A percentile compares a stretch with the other conserved stretches of the same genome.
phyloP scores from a whole-genome alignment of 2,113 vertebrate species.

The Madoqua kirkii region DNA sequence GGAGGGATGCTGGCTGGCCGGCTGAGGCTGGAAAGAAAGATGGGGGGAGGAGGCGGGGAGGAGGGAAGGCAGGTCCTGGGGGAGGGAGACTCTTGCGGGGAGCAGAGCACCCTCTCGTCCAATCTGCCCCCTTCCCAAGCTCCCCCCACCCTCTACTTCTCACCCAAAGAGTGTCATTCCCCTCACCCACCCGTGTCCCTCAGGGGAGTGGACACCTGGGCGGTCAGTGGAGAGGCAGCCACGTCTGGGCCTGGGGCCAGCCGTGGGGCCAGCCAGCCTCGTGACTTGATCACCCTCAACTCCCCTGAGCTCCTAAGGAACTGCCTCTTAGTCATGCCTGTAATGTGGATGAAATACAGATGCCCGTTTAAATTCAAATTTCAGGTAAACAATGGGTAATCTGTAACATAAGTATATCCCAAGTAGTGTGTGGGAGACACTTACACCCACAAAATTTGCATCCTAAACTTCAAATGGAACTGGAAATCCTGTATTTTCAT shows the following conservation, averaged over 20 bases:
- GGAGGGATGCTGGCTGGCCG: background rate
- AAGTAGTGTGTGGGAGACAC: rapidly evolving
- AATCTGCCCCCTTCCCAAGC: background rate
- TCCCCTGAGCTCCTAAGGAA: background rate
- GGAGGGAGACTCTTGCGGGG: background rate
- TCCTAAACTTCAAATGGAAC: background rate
- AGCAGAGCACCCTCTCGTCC: background rate
- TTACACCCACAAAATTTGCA: background rate
- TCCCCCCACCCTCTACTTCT: background rate
- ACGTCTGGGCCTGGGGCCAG: background rate
- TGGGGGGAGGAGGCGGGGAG: rapidly evolving
- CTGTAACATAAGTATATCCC: background rate
- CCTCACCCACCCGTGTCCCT: background rate
- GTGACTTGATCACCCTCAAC: no score
- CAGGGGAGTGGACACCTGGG: background rate
- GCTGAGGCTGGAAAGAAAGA: background rate
- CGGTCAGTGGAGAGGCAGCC: background rate
- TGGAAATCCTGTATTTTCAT: background rate
- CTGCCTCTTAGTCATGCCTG: background rate
- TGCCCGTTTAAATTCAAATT: background rate
- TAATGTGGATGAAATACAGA: background rate
- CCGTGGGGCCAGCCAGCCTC: background rate
- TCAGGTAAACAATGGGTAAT: background rate
- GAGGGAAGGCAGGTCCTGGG: background rate
- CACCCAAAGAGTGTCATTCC: background rate